These are phyloP conservation scores for Drosophila hydei DNA, from an alignment of 1,140 invertebrate genomes.

Conservation along the genomic window DNA sequence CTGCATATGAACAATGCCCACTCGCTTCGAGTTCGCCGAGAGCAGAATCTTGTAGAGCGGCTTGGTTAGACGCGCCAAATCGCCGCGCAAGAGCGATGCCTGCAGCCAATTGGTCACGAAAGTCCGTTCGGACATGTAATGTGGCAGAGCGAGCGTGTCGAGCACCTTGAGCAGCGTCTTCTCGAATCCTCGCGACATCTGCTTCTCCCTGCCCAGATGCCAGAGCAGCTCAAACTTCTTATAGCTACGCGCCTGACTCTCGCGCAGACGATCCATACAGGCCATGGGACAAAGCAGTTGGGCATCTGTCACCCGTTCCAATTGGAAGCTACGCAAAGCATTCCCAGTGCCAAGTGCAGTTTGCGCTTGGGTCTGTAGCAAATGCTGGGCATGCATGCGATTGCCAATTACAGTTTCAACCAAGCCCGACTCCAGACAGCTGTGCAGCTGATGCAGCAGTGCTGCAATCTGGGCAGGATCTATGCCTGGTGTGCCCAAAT, in stretches of 20 bases:
- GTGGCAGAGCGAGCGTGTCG: conserved; percentile 71
- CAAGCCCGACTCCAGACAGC: conserved; percentile 79
- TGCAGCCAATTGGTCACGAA: conserved; percentile 84
- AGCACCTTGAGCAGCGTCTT: conserved; percentile 79
- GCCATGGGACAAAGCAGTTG: conserved; percentile 71
- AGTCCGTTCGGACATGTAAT: conserved; percentile 80
- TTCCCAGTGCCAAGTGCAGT: conserved; percentile 10
- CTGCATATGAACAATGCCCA: conserved; percentile 93
- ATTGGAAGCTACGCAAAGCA: conserved; percentile 54
- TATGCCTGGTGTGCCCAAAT: conserved; percentile 57
- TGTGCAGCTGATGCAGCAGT: conserved; percentile 79
- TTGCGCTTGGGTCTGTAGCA: conserved; percentile 57
- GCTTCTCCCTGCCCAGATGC: conserved; percentile 90
- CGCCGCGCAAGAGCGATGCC: conserved; percentile 88
- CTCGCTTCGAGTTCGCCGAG: conserved; percentile 91
- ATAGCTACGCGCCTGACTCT: conserved; percentile 87
- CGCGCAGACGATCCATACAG: conserved; percentile 63
- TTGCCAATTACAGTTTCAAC: conserved; percentile 79
- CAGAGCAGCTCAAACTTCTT: conserved; percentile 91
- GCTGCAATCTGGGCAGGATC: conserved; percentile 73
- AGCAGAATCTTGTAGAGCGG: conserved; percentile 92
- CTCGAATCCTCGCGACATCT: conserved; percentile 84
- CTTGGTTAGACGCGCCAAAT: conserved; percentile 91
- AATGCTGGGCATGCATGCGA: conserved; percentile 74
- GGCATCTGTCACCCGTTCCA: conserved; percentile 69